Conservation (phyloP, 64 coral and sea anemone species). For the Catalaphyllia jardinei region DNA sequence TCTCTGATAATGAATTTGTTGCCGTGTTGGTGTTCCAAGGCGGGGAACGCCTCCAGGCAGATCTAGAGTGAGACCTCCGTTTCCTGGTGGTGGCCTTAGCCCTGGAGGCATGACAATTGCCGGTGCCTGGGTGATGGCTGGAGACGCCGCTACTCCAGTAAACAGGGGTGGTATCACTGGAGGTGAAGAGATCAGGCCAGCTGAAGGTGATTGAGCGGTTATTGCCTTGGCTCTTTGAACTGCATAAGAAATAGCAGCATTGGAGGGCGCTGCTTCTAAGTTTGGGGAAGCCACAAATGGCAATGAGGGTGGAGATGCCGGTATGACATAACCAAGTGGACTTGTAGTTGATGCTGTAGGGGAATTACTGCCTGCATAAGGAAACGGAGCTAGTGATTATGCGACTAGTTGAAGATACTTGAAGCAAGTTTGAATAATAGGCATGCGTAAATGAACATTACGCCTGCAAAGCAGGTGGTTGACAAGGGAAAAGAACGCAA, state of each 20-base stretch:
- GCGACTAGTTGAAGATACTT: too few relatives aligned
- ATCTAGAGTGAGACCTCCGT: background rate
- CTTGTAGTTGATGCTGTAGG: background rate
- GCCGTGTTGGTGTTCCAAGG: background rate
- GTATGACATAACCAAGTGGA: background rate
- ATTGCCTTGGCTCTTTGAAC: background rate
- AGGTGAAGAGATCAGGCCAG: slow-evolving; percentile 12
- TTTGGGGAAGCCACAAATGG: slow-evolving; percentile 8
- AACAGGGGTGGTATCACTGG: background rate
- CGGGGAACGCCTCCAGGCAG: background rate
- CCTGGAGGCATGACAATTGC: slow-evolving; percentile 40
- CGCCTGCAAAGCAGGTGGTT: background rate
- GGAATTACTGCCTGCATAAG: background rate
- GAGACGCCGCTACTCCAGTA: background rate
- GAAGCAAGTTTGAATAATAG: too few relatives aligned
- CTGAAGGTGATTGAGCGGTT: background rate
- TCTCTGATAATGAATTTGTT: background rate
- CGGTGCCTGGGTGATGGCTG: slow-evolving; percentile 7
- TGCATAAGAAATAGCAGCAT: background rate
- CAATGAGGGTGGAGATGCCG: background rate
- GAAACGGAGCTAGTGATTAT: too few relatives aligned
- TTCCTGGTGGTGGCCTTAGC: slow-evolving; percentile 6
- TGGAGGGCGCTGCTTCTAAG: background rate
- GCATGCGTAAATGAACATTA: too few relatives aligned
- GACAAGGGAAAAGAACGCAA: too few relatives aligned